phyloP scores from a whole-genome alignment of 2,113 vertebrate species.

The Leptocoma aspasia region DNA sequence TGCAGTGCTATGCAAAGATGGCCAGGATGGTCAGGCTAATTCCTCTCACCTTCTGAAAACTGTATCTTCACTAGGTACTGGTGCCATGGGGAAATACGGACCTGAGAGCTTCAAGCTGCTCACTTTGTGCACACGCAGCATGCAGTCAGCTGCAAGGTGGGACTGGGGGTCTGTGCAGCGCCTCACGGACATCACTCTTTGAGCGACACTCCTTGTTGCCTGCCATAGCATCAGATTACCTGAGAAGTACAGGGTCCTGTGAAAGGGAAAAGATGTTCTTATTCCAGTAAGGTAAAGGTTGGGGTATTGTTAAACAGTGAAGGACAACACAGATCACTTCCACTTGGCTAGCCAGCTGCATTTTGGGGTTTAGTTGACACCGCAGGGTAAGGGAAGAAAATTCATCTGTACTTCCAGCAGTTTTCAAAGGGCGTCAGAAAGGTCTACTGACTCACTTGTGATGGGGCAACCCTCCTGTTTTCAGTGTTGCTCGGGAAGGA shows the following conservation, averaged over 20 bases:
- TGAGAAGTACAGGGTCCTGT: not conserved
- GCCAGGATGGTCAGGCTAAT: not conserved
- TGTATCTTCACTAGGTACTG: not conserved
- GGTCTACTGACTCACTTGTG: not conserved
- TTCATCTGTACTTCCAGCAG: not conserved
- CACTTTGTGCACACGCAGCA: not conserved
- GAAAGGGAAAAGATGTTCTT: not conserved
- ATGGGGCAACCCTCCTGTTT: not conserved
- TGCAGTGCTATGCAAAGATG: not conserved
- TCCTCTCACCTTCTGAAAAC: not conserved
- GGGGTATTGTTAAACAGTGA: not conserved
- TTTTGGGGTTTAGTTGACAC: not conserved
- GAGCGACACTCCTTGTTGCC: not conserved
- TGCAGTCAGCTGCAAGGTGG: not conserved
- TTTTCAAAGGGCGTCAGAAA: not conserved
- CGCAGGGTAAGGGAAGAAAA: not conserved
- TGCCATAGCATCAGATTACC: not conserved
- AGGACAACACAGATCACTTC: not conserved
- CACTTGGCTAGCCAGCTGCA: not conserved
- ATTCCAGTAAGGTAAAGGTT: not conserved
- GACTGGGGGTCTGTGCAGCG: fast-evolving
- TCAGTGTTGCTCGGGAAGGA: not conserved
- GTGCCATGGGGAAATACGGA: not conserved
- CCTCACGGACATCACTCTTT: fast-evolving
- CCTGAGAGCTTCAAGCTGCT: not conserved